Conservation (phyloP, 2,888 invertebrate genomes). For the Drosophila colorata region DNA sequence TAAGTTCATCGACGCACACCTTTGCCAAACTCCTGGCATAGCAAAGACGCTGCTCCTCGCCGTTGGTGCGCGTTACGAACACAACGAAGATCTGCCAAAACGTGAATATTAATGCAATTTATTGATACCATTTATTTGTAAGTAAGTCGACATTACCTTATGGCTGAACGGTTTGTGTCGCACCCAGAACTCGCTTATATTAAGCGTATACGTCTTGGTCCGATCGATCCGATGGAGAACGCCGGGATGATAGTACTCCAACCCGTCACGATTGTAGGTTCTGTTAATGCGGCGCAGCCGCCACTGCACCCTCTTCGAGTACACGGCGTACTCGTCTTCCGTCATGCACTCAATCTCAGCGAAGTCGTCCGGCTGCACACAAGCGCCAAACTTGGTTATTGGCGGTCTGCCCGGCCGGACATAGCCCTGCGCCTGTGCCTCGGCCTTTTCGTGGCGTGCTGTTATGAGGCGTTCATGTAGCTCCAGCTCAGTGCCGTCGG, state of each 20-base stretch:
- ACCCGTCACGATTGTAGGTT: constrained; percentile 1
- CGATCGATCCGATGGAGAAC: constrained; percentile 50
- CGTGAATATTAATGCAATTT: not conserved
- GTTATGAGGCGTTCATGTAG: constrained; percentile 27
- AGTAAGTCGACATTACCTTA: constrained; percentile 30
- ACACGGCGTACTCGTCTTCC: constrained; percentile 36
- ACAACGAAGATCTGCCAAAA: constrained; percentile 32
- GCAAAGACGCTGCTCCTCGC: constrained; percentile 48
- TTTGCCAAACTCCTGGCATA: constrained; percentile 41
- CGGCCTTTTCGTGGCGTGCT: constrained; percentile 42
- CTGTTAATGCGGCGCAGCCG: constrained; percentile 33
- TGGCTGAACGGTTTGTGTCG: constrained; percentile 43
- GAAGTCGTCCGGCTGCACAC: constrained; percentile 51
- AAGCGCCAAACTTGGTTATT: constrained; percentile 31
- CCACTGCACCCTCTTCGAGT: constrained; percentile 34
- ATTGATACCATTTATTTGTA: too few species aligned
- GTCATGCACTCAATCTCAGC: constrained; percentile 34
- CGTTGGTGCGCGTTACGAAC: constrained; percentile 39
- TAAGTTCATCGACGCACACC: not conserved
- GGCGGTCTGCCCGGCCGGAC: constrained; percentile 40
- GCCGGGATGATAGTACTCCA: constrained; percentile 50
- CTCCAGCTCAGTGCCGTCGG: constrained; percentile 29
- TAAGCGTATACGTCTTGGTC: constrained; percentile 33
- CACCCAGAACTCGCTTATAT: constrained; percentile 48
- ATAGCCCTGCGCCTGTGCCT: constrained; percentile 50